These are phyloP conservation scores for Pomacea canaliculata DNA, from an alignment of 2,888 invertebrate genomes.

Conservation along the genomic window DNA sequence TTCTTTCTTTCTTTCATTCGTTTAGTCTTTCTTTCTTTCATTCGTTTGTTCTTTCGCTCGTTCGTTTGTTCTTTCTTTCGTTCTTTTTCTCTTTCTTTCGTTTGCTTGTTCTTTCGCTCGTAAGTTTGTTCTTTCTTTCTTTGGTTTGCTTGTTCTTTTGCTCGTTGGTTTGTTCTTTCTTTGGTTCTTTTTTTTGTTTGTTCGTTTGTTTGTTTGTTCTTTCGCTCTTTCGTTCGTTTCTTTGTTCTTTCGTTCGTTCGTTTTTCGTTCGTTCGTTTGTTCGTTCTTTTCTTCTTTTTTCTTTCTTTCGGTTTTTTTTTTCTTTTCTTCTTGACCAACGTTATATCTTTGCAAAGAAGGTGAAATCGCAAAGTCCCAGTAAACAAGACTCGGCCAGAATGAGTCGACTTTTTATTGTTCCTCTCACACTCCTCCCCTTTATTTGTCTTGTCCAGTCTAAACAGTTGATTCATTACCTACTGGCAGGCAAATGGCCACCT, in stretches of 20 bases:
- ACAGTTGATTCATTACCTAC: too few species aligned
- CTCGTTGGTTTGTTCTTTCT: constrained; percentile 8
- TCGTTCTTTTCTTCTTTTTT: too few species aligned
- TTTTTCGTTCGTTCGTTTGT: background rate
- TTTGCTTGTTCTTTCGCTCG: background rate
- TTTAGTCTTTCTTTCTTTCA: constrained; percentile 7
- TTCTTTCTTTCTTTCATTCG: too few species aligned
- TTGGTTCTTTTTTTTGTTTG: constrained; percentile 1
- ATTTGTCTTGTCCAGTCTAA: too few species aligned
- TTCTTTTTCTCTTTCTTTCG: background rate
- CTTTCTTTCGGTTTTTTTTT: background rate
- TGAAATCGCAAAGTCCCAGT: too few species aligned
- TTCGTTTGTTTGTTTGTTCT: constrained; percentile 6
- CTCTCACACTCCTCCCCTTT: background rate
- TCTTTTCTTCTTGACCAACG: background rate
- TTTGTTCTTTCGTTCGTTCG: constrained; percentile 8
- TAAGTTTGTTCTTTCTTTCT: background rate
- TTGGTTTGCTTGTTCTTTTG: background rate
- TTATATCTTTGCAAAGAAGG: too few species aligned
- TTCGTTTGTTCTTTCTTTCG: background rate
- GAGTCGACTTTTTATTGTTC: too few species aligned
- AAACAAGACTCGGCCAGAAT: too few species aligned
- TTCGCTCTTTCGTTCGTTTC: constrained; percentile 11
- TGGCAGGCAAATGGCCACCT: too few species aligned
- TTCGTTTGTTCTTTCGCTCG: background rate